Evolutionary conservation across 2,113 vertebrate genomes (phyloP).

Genomic region (Pseudopipra pipra): DNA sequence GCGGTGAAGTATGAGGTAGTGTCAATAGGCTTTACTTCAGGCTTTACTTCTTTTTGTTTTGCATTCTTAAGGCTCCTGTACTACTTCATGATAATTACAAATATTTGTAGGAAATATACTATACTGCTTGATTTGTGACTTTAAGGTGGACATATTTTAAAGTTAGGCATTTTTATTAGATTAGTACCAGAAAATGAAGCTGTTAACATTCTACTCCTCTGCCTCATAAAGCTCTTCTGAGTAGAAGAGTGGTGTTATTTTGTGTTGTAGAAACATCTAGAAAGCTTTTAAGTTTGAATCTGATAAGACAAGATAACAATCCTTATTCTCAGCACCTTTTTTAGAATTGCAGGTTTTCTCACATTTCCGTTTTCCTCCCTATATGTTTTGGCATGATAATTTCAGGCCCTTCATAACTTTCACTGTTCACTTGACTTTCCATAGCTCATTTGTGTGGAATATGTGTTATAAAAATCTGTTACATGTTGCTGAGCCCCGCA

Average conservation of each 20-base stretch:
- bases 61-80: conserved; percentile 61
- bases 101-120: conserved; percentile 50
- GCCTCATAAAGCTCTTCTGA: background rate
- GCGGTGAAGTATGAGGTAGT: conserved; percentile 2
- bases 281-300: background rate
- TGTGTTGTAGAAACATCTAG: background rate
- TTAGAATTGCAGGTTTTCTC: background rate
- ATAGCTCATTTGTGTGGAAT: background rate
- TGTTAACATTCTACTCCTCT: conserved; percentile 24
- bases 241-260: background rate
- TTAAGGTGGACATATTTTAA: conserved; percentile 36
- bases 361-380: background rate
- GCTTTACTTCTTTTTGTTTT: conserved; percentile 8
- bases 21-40: background rate
- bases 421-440: background rate
- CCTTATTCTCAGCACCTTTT: background rate
- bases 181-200: conserved; percentile 50
- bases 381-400: background rate
- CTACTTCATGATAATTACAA: conserved; percentile 55
- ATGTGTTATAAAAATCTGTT: background rate
- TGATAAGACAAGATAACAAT: background rate
- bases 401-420: background rate
- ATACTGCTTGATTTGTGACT: conserved; percentile 40
- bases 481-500: background rate
- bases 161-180: conserved; percentile 41